These are phyloP conservation scores for Pseudanteris insignis DNA, from an alignment of 2,888 invertebrate species.

Conservation along the genomic window DNA sequence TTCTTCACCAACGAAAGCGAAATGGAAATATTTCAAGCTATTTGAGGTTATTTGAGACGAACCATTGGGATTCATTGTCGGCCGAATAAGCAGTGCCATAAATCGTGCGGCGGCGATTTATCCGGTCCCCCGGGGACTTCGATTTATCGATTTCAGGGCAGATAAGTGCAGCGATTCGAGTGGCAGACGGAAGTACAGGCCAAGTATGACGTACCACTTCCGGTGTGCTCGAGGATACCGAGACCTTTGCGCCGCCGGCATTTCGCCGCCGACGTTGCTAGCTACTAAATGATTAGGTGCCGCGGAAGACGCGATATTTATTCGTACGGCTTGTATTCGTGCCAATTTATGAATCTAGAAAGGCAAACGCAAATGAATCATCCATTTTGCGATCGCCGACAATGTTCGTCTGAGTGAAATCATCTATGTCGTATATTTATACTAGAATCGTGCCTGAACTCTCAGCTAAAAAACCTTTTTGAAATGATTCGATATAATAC, in stretches of 20 bases:
- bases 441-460: no score
- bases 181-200: conserved; percentile 55
- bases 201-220: conserved; percentile 60
- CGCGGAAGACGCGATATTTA: conserved; percentile 46
- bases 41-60: background rate
- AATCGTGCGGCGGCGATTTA: conserved; percentile 48
- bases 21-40: no score
- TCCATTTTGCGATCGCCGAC: conserved; percentile 13
- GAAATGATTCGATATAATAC: no score
- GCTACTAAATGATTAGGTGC: conserved; percentile 48
- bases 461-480: no score
- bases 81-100: conserved; percentile 53
- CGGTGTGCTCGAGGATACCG: conserved; percentile 48
- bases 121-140: conserved; percentile 42
- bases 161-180: conserved; percentile 52
- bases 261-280: conserved; percentile 35
- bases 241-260: conserved; percentile 40
- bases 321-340: conserved; percentile 43
- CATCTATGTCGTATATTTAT: no score
- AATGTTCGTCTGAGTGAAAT: no score
- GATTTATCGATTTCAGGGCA: conserved; percentile 54
- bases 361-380: conserved; percentile 15
- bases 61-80: conserved; percentile 9
- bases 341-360: conserved; percentile 39
- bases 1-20: no score